Percentiles rank a stretch among this genome's conserved stretches.
These are phyloP conservation scores for Oenanthe melanoleuca DNA, from an alignment of 2,113 vertebrate species.

Conservation along the genomic window DNA sequence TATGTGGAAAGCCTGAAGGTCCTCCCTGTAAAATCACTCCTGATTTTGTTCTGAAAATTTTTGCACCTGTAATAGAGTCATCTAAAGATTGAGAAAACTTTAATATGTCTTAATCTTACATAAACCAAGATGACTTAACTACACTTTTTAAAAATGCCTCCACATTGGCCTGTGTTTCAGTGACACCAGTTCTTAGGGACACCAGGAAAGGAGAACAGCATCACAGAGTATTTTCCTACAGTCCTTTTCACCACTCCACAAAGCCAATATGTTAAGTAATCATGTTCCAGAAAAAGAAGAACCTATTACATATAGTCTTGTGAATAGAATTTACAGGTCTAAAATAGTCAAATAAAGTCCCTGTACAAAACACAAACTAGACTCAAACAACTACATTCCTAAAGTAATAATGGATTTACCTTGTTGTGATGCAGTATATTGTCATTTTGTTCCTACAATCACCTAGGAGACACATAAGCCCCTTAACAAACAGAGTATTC, in stretches of 20 bases:
- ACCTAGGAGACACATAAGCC: constrained; percentile 20
- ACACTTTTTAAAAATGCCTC: neutral
- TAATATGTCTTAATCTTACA: neutral
- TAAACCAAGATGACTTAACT: neutral
- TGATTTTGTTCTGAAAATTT: neutral
- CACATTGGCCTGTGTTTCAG: neutral
- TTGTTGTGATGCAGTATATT: neutral
- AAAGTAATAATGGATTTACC: neutral
- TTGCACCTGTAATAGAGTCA: neutral
- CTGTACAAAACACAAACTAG: neutral
- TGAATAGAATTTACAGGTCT: neutral
- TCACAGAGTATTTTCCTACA: neutral
- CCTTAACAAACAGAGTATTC: constrained; percentile 50
- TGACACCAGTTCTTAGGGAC: neutral
- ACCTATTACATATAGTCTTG: neutral
- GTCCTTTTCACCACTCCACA: neutral
- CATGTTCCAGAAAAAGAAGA: neutral
- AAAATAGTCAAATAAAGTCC: neutral
- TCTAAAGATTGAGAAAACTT: neutral
- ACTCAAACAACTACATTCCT: neutral
- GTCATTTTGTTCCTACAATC: neutral
- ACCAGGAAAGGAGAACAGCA: neutral
- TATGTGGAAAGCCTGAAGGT: constrained; percentile 49
- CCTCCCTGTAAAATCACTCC: constrained; percentile 54
- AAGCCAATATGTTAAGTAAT: neutral